Percentiles rank a stretch among this genome's conserved stretches.
Conservation (phyloP, 2,113 vertebrate genomes). For the Athene noctua region DNA sequence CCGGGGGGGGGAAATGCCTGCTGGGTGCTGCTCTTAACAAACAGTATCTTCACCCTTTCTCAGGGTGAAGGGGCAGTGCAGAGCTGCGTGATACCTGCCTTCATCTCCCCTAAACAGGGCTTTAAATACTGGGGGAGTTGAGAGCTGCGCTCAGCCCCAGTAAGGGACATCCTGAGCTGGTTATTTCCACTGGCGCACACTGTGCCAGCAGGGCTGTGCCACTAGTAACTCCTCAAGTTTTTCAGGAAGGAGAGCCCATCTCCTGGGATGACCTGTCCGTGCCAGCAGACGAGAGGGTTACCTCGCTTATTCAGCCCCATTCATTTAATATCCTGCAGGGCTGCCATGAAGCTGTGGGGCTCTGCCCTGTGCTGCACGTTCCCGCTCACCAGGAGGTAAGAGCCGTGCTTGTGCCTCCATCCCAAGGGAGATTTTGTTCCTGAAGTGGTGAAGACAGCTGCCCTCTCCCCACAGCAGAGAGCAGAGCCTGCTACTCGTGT, state of each 20-base stretch:
- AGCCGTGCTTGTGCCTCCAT: background rate
- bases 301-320: background rate
- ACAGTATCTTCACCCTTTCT: background rate
- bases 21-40: background rate
- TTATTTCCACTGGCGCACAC: background rate
- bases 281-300: fast-evolving
- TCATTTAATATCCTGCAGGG: background rate
- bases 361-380: background rate
- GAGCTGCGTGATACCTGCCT: background rate
- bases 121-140: background rate
- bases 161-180: background rate
- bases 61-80: background rate
- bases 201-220: background rate
- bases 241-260: background rate
- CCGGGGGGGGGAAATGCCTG: background rate
- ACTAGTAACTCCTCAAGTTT: background rate
- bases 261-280: background rate
- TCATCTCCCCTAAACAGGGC: background rate
- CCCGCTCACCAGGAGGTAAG: background rate
- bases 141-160: background rate
- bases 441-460: background rate
- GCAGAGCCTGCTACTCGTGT: background rate
- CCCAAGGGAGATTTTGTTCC: background rate
- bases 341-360: background rate
- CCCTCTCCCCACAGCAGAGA: background rate